Evolutionary conservation across 1,140 invertebrate species (phyloP).

Genomic region (Calosoma granatense): DNA sequence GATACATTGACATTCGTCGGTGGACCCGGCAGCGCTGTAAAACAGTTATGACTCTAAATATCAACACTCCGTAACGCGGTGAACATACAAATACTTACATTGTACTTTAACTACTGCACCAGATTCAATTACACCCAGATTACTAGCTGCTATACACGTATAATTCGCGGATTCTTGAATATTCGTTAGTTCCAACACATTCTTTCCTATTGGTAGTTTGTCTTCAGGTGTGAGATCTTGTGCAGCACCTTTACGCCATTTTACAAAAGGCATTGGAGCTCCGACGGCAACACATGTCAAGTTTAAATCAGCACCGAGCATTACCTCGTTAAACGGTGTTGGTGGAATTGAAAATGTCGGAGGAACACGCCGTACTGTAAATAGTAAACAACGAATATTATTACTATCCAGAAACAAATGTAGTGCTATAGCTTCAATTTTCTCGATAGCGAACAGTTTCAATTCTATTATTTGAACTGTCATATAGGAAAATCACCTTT

Average conservation of each 20-base stretch:
- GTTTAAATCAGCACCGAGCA: slow-evolving; percentile 80
- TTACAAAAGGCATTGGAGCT: slow-evolving; percentile 94
- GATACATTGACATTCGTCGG: slow-evolving; percentile 80
- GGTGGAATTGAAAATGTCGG: slow-evolving; percentile 91
- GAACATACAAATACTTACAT: too few relatives aligned
- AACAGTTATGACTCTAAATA: not conserved
- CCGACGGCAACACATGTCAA: slow-evolving; percentile 94
- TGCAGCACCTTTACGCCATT: slow-evolving; percentile 81
- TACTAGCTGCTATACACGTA: slow-evolving; percentile 92
- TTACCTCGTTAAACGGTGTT: slow-evolving; percentile 71
- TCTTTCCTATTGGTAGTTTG: slow-evolving; percentile 72
- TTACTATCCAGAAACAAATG: too few relatives aligned
- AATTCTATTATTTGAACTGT: slow-evolving; percentile 10
- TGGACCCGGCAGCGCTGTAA: slow-evolving; percentile 72
- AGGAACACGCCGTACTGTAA: slow-evolving; percentile 80
- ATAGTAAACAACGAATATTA: slow-evolving; percentile 20
- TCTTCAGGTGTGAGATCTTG: slow-evolving; percentile 77
- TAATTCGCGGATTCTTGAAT: slow-evolving; percentile 91
- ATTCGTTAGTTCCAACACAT: slow-evolving; percentile 75
- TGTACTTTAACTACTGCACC: slow-evolving; percentile 86
- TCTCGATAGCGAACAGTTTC: slow-evolving; percentile 1
- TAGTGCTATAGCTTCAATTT: too few relatives aligned
- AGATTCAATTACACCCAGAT: slow-evolving; percentile 82
- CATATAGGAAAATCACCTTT: slow-evolving; percentile 59
- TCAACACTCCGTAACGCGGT: not conserved